Base-by-base conservation (phyloP, 2,797 vertebrate species). In the Peromyscus nudipes region DNA sequence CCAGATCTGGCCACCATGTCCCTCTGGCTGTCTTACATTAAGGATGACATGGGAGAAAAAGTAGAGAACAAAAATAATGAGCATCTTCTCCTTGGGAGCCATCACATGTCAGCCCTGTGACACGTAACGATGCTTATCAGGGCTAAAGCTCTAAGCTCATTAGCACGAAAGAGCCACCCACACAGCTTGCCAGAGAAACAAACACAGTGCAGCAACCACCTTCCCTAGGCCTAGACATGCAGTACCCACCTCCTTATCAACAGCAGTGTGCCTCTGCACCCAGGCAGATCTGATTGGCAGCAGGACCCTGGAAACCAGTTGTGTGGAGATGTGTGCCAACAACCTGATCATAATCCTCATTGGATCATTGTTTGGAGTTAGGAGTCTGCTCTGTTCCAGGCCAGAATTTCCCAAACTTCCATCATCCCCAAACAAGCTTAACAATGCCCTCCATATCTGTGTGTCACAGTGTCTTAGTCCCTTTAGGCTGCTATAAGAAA, bases 81-180 rank as follows among this genome's bases (percentile, higher is more conserved):
- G 13, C 5, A 52, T 95, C 84, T 91, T 95, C 95, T 96, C 62
- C 88, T 94, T 0, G 9, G 71, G 82, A 97, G 96, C 73, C 77
- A 82, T 93, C 97, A 97, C 92, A 85, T 71, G 89, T 92, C 95
- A 85, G 71, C 55, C 62, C 84, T 97, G 85, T 95, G 97, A 95
- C 96, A 96, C 21, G 6, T 67, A 95, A 55, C 2, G 2, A 25
- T 96, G 79, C 95, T 96, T 92, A 86, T 95, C 94, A 97, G 88
- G 97, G 90, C 95, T 92, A 93, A 62, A 34, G 55, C 93, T 94
- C 79, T 82, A 84, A 96, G 89, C 96, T 98, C 93, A 90, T 97
- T 97, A 97, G 87, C 3, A 6, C 1, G n/a, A 65, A 94, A 96
- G 43, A 96, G 77, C 90, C 92, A 60, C 96, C 95, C 90, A 96